Conservation (phyloP, 1,140 invertebrate species). For the Scaptomyza pallida region DNA sequence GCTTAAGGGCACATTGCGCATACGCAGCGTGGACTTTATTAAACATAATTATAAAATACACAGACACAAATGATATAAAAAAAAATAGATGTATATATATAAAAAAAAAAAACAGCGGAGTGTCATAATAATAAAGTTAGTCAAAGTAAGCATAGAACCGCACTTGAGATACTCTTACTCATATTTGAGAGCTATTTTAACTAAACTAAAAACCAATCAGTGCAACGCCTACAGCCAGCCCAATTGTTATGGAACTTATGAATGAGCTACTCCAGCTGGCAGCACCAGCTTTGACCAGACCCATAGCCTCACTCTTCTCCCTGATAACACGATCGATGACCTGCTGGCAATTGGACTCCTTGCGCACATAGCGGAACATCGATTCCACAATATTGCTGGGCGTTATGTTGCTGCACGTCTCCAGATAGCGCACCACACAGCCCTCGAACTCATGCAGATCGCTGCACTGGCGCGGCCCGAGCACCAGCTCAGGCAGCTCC, state of each 20-base stretch:
- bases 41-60: slow-evolving; percentile 69
- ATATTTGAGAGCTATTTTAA: not conserved
- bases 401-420: slow-evolving; percentile 89
- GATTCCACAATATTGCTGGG: slow-evolving; percentile 92
- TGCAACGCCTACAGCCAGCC: not conserved
- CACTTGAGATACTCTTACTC: slow-evolving; percentile 6
- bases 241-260: slow-evolving; percentile 1
- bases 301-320: slow-evolving; percentile 5
- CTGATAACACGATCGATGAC: slow-evolving; percentile 41
- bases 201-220: slow-evolving; percentile 2
- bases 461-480: slow-evolving; percentile 64
- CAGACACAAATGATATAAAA: slow-evolving; percentile 24
- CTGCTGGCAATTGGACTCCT: slow-evolving; percentile 70
- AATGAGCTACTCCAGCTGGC: not conserved
- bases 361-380: slow-evolving; percentile 88
- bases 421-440: slow-evolving; percentile 88
- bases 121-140: too few relatives aligned
- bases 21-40: slow-evolving; percentile 61
- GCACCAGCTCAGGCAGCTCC: slow-evolving; percentile 62
- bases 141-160: not conserved
- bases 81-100: slow-evolving; percentile 28
- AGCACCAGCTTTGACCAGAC: not conserved
- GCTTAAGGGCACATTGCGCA: slow-evolving; percentile 57
- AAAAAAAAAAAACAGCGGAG: not conserved
- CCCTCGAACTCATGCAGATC: slow-evolving; percentile 86